Percentiles rank a stretch among this genome's conserved stretches.
Evolutionary conservation across 2,113 vertebrate genomes (phyloP).

Genomic region (Forbesichthys agassizii): DNA sequence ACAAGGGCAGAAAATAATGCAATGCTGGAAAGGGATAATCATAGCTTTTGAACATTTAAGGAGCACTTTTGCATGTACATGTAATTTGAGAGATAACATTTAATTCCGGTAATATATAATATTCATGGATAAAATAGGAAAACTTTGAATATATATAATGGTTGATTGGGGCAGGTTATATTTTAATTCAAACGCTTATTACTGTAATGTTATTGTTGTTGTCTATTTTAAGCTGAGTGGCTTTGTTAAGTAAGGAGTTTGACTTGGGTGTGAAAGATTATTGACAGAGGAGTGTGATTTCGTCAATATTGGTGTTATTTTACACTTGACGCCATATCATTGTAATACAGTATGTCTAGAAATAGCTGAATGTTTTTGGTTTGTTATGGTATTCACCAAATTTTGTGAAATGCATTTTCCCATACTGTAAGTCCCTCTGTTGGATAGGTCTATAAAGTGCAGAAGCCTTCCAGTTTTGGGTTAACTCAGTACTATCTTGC

Average conservation of each 20-base stretch:
- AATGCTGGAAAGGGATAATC: slow-evolving; percentile 64
- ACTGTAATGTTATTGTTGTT: neutral
- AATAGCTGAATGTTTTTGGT: neutral
- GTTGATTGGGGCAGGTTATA: slow-evolving; percentile 25
- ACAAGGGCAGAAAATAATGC: slow-evolving; percentile 58
- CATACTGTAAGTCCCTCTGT: neutral
- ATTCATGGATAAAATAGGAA: slow-evolving; percentile 32
- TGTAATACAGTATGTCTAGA: neutral
- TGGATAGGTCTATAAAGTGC: slow-evolving; percentile 35
- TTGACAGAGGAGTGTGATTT: neutral
- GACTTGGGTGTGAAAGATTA: no score
- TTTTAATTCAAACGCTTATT: slow-evolving; percentile 8
- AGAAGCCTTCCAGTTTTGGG: slow-evolving; percentile 7
- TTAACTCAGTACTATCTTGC: slow-evolving; percentile 39
- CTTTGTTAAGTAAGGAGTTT: neutral
- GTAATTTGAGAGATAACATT: slow-evolving; percentile 75
- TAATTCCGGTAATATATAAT: slow-evolving; percentile 71
- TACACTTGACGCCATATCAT: neutral
- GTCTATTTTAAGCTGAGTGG: neutral
- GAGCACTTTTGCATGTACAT: slow-evolving; percentile 32
- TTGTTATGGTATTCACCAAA: neutral
- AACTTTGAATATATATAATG: slow-evolving; percentile 10
- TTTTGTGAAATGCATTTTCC: neutral
- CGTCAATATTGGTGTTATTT: neutral
- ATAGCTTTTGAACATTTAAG: slow-evolving; percentile 63